Percentiles rank a stretch among this genome's conserved stretches.
Evolutionary conservation across 2,888 invertebrate species (phyloP).

Genomic region (Heteropelma amictum): DNA sequence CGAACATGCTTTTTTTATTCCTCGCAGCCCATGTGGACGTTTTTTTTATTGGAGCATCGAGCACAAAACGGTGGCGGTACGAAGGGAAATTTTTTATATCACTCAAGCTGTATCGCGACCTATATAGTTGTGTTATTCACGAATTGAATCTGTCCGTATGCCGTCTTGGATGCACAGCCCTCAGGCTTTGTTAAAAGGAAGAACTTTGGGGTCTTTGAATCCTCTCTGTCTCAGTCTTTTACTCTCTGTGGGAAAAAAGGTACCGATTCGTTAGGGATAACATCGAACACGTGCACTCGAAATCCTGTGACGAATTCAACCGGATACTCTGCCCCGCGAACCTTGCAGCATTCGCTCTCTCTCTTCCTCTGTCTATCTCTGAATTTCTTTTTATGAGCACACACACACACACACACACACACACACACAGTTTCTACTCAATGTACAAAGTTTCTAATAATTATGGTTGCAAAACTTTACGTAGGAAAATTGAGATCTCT

Average conservation of each 20-base stretch:
- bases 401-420: too few relatives aligned
- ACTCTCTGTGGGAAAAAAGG: conserved; percentile 72
- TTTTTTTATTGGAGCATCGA: conserved; percentile 18
- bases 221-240: background rate
- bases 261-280: conserved; percentile 75
- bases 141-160: background rate
- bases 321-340: conserved; percentile 69
- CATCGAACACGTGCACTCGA: conserved; percentile 70
- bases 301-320: conserved; percentile 76
- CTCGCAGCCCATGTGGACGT: background rate
- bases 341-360: conserved; percentile 55
- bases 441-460: conserved; percentile 7
- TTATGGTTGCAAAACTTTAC: conserved; percentile 8
- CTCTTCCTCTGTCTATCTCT: conserved; percentile 32
- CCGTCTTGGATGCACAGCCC: conserved; percentile 18
- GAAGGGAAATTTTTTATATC: conserved; percentile 16
- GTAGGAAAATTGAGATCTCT: conserved; percentile 19
- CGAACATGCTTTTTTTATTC: background rate
- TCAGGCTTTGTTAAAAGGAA: conserved; percentile 35
- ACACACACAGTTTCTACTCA: too few relatives aligned
- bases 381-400: background rate
- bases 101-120: background rate
- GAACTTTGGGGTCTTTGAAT: background rate
- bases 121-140: conserved; percentile 14
- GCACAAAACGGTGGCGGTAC: conserved; percentile 18